These are phyloP conservation scores for Morone chrysops DNA, from an alignment of 2,113 vertebrate genomes.

Conservation along the genomic window DNA sequence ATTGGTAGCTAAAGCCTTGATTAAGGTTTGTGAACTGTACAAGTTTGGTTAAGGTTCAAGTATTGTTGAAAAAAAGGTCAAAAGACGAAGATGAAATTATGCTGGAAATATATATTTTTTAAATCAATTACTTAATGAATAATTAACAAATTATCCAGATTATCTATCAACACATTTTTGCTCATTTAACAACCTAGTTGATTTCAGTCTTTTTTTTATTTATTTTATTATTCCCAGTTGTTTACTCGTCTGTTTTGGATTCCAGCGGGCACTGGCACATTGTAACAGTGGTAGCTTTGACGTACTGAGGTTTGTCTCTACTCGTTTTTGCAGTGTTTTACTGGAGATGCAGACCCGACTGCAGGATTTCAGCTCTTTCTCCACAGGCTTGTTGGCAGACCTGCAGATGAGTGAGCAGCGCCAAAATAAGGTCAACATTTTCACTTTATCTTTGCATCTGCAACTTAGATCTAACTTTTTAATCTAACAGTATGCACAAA, in stretches of 20 bases:
- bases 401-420: slow-evolving; percentile 83
- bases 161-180: neutral
- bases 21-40: neutral
- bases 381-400: slow-evolving; percentile 83
- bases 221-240: neutral
- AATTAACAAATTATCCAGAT: neutral
- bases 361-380: slow-evolving; percentile 83
- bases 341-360: slow-evolving; percentile 86
- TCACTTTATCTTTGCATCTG: neutral
- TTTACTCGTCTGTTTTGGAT: neutral
- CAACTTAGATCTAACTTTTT: neutral
- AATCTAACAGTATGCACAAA: neutral
- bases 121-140: neutral
- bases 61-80: neutral
- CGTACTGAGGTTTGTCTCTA: neutral
- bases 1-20: neutral
- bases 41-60: neutral
- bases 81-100: neutral
- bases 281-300: neutral
- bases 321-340: slow-evolving; percentile 79
- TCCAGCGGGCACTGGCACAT: neutral
- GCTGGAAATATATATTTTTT: neutral
- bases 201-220: slow-evolving; percentile 5
- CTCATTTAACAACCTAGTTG: neutral
- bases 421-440: slow-evolving; percentile 83